Percentiles rank a stretch among this genome's conserved stretches.
phyloP scores from a whole-genome alignment of 1,140 invertebrate genomes.

The Drosophila insularis region DNA sequence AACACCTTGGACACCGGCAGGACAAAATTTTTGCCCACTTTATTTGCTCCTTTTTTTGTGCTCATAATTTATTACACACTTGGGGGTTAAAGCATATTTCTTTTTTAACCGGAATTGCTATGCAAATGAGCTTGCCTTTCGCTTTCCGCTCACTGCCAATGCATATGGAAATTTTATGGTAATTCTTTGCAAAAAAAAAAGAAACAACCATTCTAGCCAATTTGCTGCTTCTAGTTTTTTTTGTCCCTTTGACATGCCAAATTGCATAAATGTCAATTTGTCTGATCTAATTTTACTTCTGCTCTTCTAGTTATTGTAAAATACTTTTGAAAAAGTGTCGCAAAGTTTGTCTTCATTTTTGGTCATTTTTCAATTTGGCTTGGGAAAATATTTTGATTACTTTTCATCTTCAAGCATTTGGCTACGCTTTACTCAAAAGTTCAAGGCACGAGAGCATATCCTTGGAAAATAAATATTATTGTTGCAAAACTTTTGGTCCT shows the following conservation, averaged over 20 bases:
- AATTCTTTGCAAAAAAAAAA: conserved; percentile 51
- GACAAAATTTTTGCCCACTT: conserved; percentile 32
- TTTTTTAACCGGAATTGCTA: conserved; percentile 17
- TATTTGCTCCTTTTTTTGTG: background rate
- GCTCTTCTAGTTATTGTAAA: conserved; percentile 41
- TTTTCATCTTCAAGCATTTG: conserved; percentile 53
- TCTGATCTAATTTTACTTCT: conserved; percentile 48
- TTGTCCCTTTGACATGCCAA: conserved; percentile 35
- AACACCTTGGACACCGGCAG: conserved; percentile 48
- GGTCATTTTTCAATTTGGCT: conserved; percentile 46
- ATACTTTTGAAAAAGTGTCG: conserved; percentile 41
- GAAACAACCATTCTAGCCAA: conserved; percentile 62
- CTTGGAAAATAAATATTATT: conserved; percentile 72
- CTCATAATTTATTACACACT: conserved; percentile 18
- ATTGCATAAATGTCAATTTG: conserved; percentile 79
- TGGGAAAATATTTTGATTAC: conserved; percentile 79
- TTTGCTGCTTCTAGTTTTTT: conserved; percentile 28
- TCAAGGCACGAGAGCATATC: conserved; percentile 60
- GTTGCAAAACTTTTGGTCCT: conserved; percentile 62
- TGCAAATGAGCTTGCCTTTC: conserved; percentile 29
- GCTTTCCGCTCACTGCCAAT: conserved; percentile 43
- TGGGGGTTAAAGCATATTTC: conserved; percentile 15
- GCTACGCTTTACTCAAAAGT: conserved; percentile 50
- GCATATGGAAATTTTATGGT: conserved; percentile 79
- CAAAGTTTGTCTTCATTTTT: conserved; percentile 28